Conservation (phyloP, 2,888 invertebrate genomes). For the Oligia fasciuncula region DNA sequence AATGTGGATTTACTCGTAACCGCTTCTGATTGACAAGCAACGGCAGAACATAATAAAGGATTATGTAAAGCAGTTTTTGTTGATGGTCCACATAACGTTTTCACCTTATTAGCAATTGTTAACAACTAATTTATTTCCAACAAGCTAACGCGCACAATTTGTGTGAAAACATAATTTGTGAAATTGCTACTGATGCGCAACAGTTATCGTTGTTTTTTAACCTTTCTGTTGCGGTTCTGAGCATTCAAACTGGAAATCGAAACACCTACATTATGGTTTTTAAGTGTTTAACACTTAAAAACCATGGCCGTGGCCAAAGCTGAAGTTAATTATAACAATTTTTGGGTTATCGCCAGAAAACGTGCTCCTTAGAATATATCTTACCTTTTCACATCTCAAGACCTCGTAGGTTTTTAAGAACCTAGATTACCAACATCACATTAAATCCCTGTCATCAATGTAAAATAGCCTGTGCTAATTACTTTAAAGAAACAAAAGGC, state of each 20-base stretch:
- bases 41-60: conserved; percentile 77
- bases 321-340: conserved; percentile 18
- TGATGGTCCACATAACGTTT: conserved; percentile 76
- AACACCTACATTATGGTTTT: conserved; percentile 31
- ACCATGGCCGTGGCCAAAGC: conserved; percentile 6
- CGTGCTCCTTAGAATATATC: background rate
- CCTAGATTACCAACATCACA: conserved; percentile 22
- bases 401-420: background rate
- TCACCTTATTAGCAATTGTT: conserved; percentile 83
- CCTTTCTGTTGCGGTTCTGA: conserved; percentile 21
- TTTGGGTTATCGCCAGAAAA: background rate
- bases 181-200: conserved; percentile 69
- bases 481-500: conserved; percentile 62
- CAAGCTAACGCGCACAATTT: conserved; percentile 72
- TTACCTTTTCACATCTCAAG: background rate
- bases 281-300: conserved; percentile 29
- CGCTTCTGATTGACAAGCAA: conserved; percentile 85
- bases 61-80: conserved; percentile 75
- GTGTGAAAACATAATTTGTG: conserved; percentile 68
- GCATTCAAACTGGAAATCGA: conserved; percentile 41
- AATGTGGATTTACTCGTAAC: conserved; percentile 78
- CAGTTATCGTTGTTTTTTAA: conserved; percentile 58
- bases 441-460: conserved; percentile 35
- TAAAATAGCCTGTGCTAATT: conserved; percentile 48
- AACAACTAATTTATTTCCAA: conserved; percentile 78